Conservation (phyloP, 2,888 invertebrate species). For the Eudasyphora cyanicolor region DNA sequence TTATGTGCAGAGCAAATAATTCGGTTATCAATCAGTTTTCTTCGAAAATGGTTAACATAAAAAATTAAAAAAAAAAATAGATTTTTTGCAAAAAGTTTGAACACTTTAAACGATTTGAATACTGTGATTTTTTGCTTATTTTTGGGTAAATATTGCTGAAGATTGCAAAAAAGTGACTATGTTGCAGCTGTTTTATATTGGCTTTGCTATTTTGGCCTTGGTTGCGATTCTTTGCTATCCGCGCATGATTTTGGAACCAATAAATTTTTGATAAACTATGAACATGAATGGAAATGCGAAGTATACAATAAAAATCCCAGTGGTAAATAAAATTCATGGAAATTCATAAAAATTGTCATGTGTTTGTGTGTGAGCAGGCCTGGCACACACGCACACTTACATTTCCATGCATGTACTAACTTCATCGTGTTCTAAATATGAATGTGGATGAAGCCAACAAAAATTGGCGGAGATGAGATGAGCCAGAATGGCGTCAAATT, state of each 20-base stretch:
- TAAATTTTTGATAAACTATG: neutral
- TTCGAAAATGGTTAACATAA: neutral
- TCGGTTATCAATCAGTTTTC: neutral
- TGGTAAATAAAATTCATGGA: slow-evolving; percentile 4
- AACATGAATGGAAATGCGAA: neutral
- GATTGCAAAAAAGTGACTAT: neutral
- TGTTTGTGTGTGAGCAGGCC: neutral
- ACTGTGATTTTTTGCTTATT: neutral
- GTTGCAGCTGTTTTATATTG: neutral
- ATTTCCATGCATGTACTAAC: no score
- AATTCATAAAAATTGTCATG: neutral
- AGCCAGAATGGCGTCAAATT: neutral
- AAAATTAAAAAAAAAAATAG: neutral
- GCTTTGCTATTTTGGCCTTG: neutral
- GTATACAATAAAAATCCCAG: neutral
- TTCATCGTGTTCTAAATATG: neutral
- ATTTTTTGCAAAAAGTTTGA: neutral
- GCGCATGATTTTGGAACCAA: no score
- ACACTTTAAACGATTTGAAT: neutral
- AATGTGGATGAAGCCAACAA: neutral
- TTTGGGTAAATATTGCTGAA: neutral
- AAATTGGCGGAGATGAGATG: neutral
- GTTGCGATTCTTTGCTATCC: neutral
- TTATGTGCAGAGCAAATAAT: neutral
- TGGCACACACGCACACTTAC: neutral